Evolutionary conservation across 2,888 invertebrate species (phyloP), one percentile per base, ranked within the genome.

Genomic region (Clistopyga incitator): DNA sequence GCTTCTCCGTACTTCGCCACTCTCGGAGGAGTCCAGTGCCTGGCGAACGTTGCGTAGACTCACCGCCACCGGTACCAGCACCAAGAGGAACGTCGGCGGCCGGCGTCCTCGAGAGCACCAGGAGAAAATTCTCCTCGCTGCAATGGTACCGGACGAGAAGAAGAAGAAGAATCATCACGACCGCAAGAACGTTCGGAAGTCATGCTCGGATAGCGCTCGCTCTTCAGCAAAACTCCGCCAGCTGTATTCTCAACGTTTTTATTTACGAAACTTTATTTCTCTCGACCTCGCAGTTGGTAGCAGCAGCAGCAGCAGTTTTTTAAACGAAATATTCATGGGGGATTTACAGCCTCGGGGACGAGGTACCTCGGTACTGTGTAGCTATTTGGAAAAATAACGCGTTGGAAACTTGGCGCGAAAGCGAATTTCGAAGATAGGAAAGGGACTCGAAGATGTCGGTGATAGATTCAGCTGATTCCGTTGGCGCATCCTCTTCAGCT

Each of bases 131-230:
- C 54, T 72, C 45, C 25, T 50, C 42, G 61, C 64, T 52, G 70
- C 34, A 45, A 52, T 42, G 23, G 70, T 45, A 54, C 79, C 38
- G 61, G 71, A 78, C 72, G 52, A 68, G 54, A 76, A 72, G 67
- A 42, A 68, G 54, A 76, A 72, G 67, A 42, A 61, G 74, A 80
- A 75, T 75, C 84, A 84, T 80, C 77, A 74, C 70, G 80, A 84
- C 84, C 84, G 84, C 84, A 85, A 85, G 84, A 85, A 85, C 81
- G 79, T 74, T 80, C 74, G 74, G 79, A 72, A 85, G 84, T 85
- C 79, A 85, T 85, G 84, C 82, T 85, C 77, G 82, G 77, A 82
- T 83, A 85, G 79, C 82, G 78, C 45, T 80, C 64, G 70, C 65
- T 29, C 68, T 18, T 34, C 47, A 25, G 68, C 68, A 50, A 72